A percentile compares a stretch with the other conserved stretches of the same genome.
Evolutionary conservation across 1,140 invertebrate genomes (phyloP).

Genomic region (Mamestra configurata): DNA sequence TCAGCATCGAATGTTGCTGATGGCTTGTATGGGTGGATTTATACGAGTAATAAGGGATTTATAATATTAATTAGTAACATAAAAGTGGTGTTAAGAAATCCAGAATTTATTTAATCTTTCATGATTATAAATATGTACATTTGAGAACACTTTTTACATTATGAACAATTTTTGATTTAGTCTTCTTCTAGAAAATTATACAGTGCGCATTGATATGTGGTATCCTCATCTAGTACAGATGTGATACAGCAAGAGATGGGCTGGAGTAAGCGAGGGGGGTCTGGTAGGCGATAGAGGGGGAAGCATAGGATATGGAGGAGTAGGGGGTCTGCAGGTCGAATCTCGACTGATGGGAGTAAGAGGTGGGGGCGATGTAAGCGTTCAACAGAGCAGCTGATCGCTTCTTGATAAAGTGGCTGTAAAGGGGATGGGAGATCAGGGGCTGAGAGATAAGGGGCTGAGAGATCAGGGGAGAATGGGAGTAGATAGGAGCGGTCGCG

Average conservation of each 20-base stretch:
- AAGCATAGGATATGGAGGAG: constrained; percentile 63
- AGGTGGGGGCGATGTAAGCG: constrained; percentile 64
- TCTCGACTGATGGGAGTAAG: constrained; percentile 71
- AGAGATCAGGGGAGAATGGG: constrained; percentile 52
- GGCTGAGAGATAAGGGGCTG: constrained; percentile 54
- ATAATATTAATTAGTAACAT: constrained; percentile 24
- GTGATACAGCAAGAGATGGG: constrained; percentile 62
- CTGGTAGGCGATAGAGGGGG: constrained; percentile 63
- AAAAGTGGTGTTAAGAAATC: not conserved
- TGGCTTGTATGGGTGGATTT: too few relatives aligned
- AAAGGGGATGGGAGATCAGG: constrained; percentile 58
- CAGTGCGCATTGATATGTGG: not conserved
- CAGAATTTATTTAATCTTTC: constrained; percentile 35
- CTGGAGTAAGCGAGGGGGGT: constrained; percentile 70
- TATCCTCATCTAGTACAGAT: constrained; percentile 52
- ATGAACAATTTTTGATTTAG: constrained; percentile 21
- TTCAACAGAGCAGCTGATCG: constrained; percentile 68
- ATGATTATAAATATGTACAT: constrained; percentile 33
- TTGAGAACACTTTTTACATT: not conserved
- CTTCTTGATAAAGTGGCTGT: constrained; percentile 79
- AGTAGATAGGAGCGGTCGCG: constrained; percentile 58
- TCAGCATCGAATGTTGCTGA: too few relatives aligned
- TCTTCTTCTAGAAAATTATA: not conserved
- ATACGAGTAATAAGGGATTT: too few relatives aligned
- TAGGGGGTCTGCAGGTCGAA: constrained; percentile 65